A percentile compares a stretch with the other conserved stretches of the same genome.
Conservation (phyloP, 2,113 vertebrate genomes). For the Neoarius graeffei region DNA sequence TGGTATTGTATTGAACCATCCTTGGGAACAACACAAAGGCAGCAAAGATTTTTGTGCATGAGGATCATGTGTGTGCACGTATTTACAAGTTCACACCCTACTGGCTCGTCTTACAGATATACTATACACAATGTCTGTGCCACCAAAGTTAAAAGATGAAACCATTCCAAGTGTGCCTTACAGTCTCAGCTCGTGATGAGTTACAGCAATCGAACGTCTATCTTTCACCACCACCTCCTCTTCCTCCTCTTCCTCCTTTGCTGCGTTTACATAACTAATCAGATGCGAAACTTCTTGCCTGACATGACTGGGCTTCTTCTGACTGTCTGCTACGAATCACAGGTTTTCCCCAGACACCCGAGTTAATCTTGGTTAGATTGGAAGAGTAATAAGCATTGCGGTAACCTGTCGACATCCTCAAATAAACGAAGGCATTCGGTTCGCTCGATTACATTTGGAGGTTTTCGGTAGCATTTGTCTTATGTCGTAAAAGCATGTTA, state of each 20-base stretch:
- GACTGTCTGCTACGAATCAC: background rate
- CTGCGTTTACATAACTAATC: constrained; percentile 36
- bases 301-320: background rate
- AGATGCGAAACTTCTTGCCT: background rate
- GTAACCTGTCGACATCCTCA: constrained; percentile 7
- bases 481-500: constrained; percentile 31
- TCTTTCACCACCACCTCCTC: constrained; percentile 33
- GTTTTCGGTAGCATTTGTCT: constrained; percentile 54
- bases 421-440: constrained; percentile 20
- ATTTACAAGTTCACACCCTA: constrained; percentile 18
- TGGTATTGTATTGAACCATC: background rate
- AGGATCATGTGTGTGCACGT: constrained; percentile 13
- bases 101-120: constrained; percentile 25
- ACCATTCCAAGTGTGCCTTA: constrained; percentile 1
- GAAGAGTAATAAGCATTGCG: background rate
- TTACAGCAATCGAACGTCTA: background rate
- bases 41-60: constrained; percentile 6
- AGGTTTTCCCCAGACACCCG: background rate
- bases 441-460: constrained; percentile 38
- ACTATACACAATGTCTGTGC: constrained; percentile 12
- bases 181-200: constrained; percentile 26
- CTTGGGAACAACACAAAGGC: constrained; percentile 10
- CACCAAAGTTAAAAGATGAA: constrained; percentile 22
- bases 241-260: background rate
- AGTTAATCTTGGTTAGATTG: background rate